These are phyloP conservation scores for Hydrophis major DNA, from an alignment of 2,797 vertebrate genomes.

Conservation along the genomic window DNA sequence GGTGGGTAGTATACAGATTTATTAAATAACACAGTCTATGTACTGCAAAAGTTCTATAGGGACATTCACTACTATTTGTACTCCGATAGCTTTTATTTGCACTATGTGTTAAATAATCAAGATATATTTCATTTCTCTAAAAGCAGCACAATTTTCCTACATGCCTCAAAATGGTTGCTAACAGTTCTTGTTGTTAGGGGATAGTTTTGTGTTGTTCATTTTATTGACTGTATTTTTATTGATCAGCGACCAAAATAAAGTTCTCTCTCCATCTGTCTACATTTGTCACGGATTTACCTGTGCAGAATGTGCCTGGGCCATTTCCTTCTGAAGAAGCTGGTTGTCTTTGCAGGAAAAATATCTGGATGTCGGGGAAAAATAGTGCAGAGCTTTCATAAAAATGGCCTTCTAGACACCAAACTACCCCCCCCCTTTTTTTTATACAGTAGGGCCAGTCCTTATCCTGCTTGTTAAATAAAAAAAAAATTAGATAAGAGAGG, in stretches of 20 bases:
- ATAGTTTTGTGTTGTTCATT: neutral
- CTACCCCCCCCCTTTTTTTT: neutral
- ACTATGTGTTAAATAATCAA: neutral
- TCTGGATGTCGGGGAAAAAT: neutral
- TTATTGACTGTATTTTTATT: neutral
- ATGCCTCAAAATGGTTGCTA: neutral
- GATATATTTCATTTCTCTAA: neutral
- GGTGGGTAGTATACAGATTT: neutral
- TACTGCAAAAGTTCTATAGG: neutral
- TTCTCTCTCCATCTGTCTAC: neutral
- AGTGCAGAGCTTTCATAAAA: neutral
- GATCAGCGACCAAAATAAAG: neutral
- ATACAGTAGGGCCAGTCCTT: neutral
- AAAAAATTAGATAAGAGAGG: neutral
- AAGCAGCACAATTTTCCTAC: neutral
- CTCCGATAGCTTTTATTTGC: neutral
- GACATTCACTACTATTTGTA: neutral
- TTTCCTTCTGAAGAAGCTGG: neutral
- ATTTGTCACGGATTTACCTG: slow-evolving; percentile 9
- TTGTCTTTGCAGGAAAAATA: neutral
- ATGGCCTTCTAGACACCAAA: neutral
- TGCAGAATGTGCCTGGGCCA: slow-evolving; percentile 8
- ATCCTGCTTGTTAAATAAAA: no score
- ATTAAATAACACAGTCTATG: neutral
- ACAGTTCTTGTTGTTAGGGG: neutral